A percentile compares a stretch with the other conserved stretches of the same genome.
Conservation (phyloP, 2,888 invertebrate species). For the Scaptomyza flava region DNA sequence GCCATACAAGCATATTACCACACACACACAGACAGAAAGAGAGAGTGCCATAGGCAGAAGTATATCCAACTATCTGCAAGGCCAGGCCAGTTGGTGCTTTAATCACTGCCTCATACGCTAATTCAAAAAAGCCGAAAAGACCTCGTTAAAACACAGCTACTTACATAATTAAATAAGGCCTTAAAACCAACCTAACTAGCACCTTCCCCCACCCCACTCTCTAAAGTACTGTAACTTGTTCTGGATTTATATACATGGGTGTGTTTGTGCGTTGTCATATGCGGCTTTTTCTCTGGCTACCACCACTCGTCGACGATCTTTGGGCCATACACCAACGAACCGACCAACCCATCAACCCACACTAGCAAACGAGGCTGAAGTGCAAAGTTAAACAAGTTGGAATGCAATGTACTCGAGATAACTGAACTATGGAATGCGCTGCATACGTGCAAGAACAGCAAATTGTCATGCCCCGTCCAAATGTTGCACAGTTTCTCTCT, state of each 20-base stretch:
- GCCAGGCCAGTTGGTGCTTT: slow-evolving; percentile 25
- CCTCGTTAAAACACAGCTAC: slow-evolving; percentile 44
- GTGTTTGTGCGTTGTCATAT: slow-evolving; percentile 17
- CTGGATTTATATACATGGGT: slow-evolving; percentile 35
- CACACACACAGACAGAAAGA: neutral
- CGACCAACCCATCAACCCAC: slow-evolving; percentile 8
- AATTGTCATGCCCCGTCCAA: slow-evolving; percentile 43
- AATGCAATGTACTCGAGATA: slow-evolving; percentile 60
- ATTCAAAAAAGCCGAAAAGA: slow-evolving; percentile 49
- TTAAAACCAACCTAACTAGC: slow-evolving; percentile 2
- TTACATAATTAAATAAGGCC: slow-evolving; percentile 59
- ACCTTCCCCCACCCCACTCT: neutral
- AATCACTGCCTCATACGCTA: slow-evolving; percentile 55
- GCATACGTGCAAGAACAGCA: slow-evolving; percentile 45
- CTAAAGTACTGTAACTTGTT: slow-evolving; percentile 45
- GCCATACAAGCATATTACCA: slow-evolving; percentile 8
- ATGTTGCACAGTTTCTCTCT: slow-evolving; percentile 26
- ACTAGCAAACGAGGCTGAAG: slow-evolving; percentile 36
- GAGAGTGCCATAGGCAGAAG: neutral
- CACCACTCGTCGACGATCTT: slow-evolving; percentile 43
- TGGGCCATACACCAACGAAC: slow-evolving; percentile 20
- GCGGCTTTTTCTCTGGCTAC: slow-evolving; percentile 30
- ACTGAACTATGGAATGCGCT: slow-evolving; percentile 56
- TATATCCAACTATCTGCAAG: slow-evolving; percentile 28
- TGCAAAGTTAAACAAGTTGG: slow-evolving; percentile 60